Evolutionary conservation across 2,113 vertebrate species (phyloP).

Genomic region (Perognathus longimembris): DNA sequence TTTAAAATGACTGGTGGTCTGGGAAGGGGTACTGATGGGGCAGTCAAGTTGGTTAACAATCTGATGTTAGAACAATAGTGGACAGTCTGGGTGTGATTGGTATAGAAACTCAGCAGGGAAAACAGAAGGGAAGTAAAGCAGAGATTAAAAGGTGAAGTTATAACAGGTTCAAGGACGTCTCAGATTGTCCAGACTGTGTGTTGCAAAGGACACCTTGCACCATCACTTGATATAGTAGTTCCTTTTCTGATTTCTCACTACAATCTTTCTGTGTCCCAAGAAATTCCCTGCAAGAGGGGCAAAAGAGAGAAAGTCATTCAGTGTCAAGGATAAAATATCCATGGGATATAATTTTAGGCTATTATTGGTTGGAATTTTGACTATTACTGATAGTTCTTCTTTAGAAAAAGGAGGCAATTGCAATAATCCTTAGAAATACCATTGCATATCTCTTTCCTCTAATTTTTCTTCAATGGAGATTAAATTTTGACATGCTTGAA

Average conservation of each 20-base stretch:
- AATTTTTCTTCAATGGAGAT: neutral
- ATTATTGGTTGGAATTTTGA: slow-evolving; percentile 21
- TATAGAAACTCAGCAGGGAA: neutral
- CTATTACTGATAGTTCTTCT: slow-evolving; percentile 4
- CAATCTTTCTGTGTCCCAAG: neutral
- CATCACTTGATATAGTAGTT: neutral
- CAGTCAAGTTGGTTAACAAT: neutral
- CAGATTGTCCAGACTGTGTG: neutral
- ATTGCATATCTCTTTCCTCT: neutral
- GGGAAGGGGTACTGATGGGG: neutral
- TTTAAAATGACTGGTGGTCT: slow-evolving; percentile 29
- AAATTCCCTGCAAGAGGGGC: neutral
- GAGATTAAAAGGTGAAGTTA: neutral
- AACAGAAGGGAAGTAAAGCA: neutral
- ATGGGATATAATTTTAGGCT: slow-evolving; percentile 13
- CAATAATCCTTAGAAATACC: slow-evolving; percentile 25
- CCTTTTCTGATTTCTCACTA: neutral
- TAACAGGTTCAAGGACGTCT: neutral
- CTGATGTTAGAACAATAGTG: neutral
- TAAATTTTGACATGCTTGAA: neutral
- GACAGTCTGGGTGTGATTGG: neutral
- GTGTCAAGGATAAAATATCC: slow-evolving; percentile 20
- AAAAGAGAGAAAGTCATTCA: neutral
- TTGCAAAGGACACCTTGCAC: neutral
- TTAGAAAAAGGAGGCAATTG: neutral